Evolutionary conservation across 2,888 invertebrate species (phyloP).

Genomic region (Caenorhabditis virilis): DNA sequence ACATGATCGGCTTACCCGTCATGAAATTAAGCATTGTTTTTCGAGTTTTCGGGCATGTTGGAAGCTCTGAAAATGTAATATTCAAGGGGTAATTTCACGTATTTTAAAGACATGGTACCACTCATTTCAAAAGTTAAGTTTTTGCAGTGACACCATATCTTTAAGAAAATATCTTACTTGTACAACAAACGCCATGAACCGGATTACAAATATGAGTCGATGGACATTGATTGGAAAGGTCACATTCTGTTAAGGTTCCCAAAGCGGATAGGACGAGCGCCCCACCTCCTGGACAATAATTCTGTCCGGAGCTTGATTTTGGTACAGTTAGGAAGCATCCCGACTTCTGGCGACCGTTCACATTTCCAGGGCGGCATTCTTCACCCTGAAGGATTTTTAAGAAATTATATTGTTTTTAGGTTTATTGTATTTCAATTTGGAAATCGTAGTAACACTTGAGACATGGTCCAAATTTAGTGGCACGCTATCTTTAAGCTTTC

Average conservation of each 20-base stretch:
- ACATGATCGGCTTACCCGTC: conserved; percentile 57
- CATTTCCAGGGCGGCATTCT: conserved; percentile 53
- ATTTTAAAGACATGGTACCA: too few species aligned
- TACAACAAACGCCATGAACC: conserved; percentile 61
- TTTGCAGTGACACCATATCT: too few species aligned
- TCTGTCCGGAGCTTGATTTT: conserved; percentile 18
- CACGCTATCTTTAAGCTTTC: too few species aligned
- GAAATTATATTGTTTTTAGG: too few species aligned
- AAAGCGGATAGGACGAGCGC: conserved; percentile 44
- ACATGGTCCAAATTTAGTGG: too few species aligned
- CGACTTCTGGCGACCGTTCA: conserved; percentile 49
- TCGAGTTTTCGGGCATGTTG: conserved; percentile 59
- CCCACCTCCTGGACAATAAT: conserved; percentile 64
- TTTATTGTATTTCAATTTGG: too few species aligned
- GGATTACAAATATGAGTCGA: conserved; percentile 61
- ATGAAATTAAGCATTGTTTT: conserved; percentile 56
- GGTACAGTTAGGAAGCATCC: conserved; percentile 51
- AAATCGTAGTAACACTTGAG: too few species aligned
- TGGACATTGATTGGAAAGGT: conserved; percentile 51
- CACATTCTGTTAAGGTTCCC: conserved; percentile 55
- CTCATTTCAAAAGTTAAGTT: too few species aligned
- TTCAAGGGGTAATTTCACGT: too few species aligned
- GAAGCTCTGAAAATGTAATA: conserved; percentile 47
- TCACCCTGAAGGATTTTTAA: conserved; percentile 42
- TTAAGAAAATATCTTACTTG: too few species aligned